Base-by-base conservation (phyloP, 2,888 invertebrate genomes). In the Scrobipalpa atriplicella region DNA sequence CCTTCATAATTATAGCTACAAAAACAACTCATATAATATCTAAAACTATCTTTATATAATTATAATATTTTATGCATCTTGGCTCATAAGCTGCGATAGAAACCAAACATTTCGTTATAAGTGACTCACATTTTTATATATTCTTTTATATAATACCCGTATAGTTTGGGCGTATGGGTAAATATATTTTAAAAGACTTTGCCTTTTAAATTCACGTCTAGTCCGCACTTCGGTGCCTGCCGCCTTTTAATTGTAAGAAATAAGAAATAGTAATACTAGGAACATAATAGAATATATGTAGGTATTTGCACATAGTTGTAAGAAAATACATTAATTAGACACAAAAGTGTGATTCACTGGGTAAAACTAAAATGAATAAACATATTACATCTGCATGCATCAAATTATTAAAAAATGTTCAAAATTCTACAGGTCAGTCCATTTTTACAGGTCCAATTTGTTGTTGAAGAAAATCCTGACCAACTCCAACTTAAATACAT, bases 91-190 rank as follows among this genome's bases (percentile, higher is more conserved):
- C 90, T 83, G 85, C 81, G 72, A 73, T 81, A 83, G 79, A 85
- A 85, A 82, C 76, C 78, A 78, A 80, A 79, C 79, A 76, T 79
- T 86, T 84, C 82, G 81, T 79, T 80, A 73, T 21, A 73, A 76
- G 72, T 91, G 92, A 90, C 90, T 90, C 90, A 92, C 90, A 90
- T 91, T 91, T 83, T 78, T 78, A 62, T 29, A 62, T 62, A 51
- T 72, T 73, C 69, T 73, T 73, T 72, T 68, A 18, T 43, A 56
- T 58, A 58, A 68, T 73, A 68, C 68, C 70, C 69, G 62, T 64
- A 62, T 66, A 64, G 66, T 64, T 18, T 69, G 62, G 70, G 68
- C 65, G 54, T 38, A 16, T 38, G 58, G n/a, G 58, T 58, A 68
- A 51, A 68, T 67, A 66, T 70, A 70, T 41, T 47, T 62, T 61